Percentiles rank a stretch among this genome's conserved stretches.
These are phyloP conservation scores for Xiphorhynchus elegans DNA, from an alignment of 2,113 vertebrate species.

Conservation along the genomic window DNA sequence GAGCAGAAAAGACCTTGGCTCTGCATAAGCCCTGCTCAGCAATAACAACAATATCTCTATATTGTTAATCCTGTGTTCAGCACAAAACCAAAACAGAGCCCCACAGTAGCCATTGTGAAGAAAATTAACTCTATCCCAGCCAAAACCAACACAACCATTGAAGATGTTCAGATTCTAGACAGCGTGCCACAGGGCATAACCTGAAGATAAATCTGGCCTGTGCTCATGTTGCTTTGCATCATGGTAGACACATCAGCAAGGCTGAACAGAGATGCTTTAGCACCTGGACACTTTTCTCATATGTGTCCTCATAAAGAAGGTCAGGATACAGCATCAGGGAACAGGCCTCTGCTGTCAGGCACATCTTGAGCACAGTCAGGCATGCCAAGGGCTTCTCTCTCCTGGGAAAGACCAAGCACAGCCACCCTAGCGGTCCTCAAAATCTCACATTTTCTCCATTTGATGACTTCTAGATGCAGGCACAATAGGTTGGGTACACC, in stretches of 20 bases:
- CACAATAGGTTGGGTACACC: accelerated
- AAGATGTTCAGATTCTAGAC: neutral
- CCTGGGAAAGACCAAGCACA: neutral
- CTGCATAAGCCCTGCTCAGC: neutral
- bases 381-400: neutral
- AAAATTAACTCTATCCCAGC: neutral
- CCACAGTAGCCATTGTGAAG: neutral
- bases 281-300: neutral
- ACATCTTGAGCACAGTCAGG: neutral
- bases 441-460: neutral
- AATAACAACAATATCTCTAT: neutral
- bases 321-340: neutral
- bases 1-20: neutral
- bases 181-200: neutral
- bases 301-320: neutral
- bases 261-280: neutral
- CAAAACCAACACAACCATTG: neutral
- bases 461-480: neutral
- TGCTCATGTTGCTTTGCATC: neutral
- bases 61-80: neutral
- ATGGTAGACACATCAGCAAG: neutral
- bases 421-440: accelerated
- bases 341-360: neutral
- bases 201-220: neutral
- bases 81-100: neutral